Percentiles rank a stretch among this genome's conserved stretches.
phyloP scores from a whole-genome alignment of 2,797 vertebrate genomes.

The Amblyraja radiata region DNA sequence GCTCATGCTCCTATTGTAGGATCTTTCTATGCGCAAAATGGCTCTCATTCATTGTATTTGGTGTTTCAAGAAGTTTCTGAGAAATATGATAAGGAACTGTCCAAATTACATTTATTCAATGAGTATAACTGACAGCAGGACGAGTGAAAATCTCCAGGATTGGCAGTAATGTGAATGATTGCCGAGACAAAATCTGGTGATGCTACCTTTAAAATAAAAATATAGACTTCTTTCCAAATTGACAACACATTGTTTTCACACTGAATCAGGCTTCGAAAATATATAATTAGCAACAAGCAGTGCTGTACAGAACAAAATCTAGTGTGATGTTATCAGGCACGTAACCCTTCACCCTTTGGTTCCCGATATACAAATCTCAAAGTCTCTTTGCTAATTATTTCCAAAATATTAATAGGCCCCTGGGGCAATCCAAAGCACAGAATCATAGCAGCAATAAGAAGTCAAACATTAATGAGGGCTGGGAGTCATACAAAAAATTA shows the following conservation, averaged over 20 bases:
- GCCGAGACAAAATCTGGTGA: not conserved
- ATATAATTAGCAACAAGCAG: not conserved
- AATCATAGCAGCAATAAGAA: not conserved
- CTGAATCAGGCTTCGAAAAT: not conserved
- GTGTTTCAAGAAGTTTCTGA: not conserved
- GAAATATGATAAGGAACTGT: not conserved
- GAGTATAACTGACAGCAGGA: not conserved
- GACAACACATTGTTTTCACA: not conserved
- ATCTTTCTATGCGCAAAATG: not conserved
- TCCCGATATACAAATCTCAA: constrained; percentile 5
- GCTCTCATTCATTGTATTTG: not conserved
- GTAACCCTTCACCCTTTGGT: constrained; percentile 1
- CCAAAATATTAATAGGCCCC: constrained; percentile 25
- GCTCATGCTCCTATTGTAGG: not conserved
- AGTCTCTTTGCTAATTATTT: constrained; percentile 26
- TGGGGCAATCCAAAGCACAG: not conserved
- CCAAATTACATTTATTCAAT: not conserved
- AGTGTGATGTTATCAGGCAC: not conserved
- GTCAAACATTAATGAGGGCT: constrained; percentile 26
- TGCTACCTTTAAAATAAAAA: not conserved
- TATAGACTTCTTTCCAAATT: not conserved
- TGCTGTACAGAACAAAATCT: not conserved
- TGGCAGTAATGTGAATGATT: not conserved
- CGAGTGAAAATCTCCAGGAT: not conserved
- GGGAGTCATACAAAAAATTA: not conserved